Evolutionary conservation across 1,140 invertebrate genomes (phyloP).

Genomic region (Pogonognathellus flavescens): DNA sequence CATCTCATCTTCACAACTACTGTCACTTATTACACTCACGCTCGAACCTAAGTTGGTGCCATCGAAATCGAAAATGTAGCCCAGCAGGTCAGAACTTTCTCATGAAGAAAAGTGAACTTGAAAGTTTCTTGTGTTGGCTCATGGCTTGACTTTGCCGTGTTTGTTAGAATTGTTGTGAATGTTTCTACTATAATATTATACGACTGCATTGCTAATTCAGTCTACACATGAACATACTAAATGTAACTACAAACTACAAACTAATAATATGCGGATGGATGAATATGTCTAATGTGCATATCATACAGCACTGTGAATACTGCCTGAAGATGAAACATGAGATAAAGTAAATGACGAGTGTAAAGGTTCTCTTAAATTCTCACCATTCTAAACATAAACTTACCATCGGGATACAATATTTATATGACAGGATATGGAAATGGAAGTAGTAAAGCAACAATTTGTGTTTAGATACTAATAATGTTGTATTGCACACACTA

Average conservation of each 20-base stretch:
- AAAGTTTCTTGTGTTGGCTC: constrained; percentile 40
- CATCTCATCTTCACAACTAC: constrained; percentile 4
- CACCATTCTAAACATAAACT: constrained; percentile 16
- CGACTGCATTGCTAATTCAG: not conserved
- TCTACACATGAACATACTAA: not conserved
- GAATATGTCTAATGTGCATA: not conserved
- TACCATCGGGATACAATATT: not conserved
- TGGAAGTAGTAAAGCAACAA: not conserved
- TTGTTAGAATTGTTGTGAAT: too few relatives aligned
- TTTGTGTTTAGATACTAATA: too few relatives aligned
- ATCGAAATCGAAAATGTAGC: constrained; percentile 53
- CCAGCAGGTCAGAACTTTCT: constrained; percentile 54
- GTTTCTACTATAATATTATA: too few relatives aligned
- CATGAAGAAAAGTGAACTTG: constrained; percentile 54
- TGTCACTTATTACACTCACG: constrained; percentile 21
- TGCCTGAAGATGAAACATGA: too few relatives aligned
- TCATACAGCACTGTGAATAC: too few relatives aligned
- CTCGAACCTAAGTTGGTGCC: constrained; percentile 31
- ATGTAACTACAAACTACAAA: not conserved
- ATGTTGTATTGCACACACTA: too few relatives aligned
- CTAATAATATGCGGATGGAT: not conserved
- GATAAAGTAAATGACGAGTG: not conserved
- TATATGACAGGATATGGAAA: not conserved
- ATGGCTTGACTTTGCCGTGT: not conserved
- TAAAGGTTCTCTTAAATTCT: not conserved